Conservation (phyloP, 2,113 vertebrate species). For the Cynocephalus volans region DNA sequence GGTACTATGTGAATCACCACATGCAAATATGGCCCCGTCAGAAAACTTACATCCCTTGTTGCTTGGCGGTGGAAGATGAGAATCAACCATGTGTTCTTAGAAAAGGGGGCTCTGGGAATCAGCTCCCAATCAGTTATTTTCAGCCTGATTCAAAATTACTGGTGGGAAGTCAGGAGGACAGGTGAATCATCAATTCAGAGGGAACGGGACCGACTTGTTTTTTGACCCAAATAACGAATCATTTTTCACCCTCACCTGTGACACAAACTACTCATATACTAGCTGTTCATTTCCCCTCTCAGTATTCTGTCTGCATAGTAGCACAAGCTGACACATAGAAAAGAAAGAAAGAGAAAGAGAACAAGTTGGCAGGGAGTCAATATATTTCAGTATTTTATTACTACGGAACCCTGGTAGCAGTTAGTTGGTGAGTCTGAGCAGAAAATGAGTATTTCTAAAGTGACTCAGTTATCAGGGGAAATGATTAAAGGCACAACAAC, state of each 20-base stretch:
- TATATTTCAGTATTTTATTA: constrained; percentile 92
- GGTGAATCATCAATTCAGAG: constrained; percentile 56
- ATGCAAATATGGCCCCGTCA: not conserved
- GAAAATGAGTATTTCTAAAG: constrained; percentile 88
- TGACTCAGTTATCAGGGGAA: constrained; percentile 86
- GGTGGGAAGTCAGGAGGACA: constrained; percentile 58
- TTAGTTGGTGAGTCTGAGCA: constrained; percentile 87
- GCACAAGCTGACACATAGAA: constrained; percentile 81
- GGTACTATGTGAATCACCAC: not conserved
- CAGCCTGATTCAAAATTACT: constrained; percentile 69
- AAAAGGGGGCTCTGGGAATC: constrained; percentile 56
- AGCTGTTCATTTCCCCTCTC: constrained; percentile 76
- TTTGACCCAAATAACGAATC: constrained; percentile 81
- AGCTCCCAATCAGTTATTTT: constrained; percentile 58
- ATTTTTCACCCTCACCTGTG: constrained; percentile 85
- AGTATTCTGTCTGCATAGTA: constrained; percentile 85
- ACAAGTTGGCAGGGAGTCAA: constrained; percentile 89
- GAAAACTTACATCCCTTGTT: constrained; percentile 10
- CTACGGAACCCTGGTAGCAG: constrained; percentile 87
- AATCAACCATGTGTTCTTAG: constrained; percentile 55
- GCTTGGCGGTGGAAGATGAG: not conserved
- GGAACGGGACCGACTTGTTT: constrained; percentile 76
- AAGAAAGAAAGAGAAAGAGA: constrained; percentile 80
- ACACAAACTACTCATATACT: constrained; percentile 85
- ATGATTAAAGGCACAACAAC: constrained; percentile 88